Conservation (phyloP, 2,888 invertebrate species). For the Hedychridium roseum region DNA sequence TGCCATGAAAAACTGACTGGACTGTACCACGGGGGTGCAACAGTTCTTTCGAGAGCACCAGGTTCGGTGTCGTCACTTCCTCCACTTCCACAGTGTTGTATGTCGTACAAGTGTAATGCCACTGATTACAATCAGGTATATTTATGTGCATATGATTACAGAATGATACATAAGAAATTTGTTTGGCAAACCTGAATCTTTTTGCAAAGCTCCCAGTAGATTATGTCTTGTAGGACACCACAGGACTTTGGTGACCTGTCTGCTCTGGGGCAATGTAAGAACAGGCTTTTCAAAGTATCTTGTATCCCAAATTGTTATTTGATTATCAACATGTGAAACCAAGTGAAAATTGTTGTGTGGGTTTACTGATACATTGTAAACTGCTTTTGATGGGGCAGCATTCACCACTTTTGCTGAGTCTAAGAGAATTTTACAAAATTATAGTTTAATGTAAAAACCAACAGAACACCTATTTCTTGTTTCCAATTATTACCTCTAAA, state of each 20-base stretch:
- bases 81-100: constrained; percentile 72
- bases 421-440: constrained; percentile 50
- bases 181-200: constrained; percentile 67
- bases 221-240: constrained; percentile 93
- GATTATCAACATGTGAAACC: constrained; percentile 84
- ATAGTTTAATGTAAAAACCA: constrained; percentile 20
- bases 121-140: constrained; percentile 28
- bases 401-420: constrained; percentile 77
- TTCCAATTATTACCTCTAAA: constrained; percentile 84
- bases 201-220: constrained; percentile 81
- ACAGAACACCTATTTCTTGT: constrained; percentile 5
- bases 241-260: constrained; percentile 76
- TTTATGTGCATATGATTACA: constrained; percentile 1
- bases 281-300: constrained; percentile 86
- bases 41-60: constrained; percentile 76
- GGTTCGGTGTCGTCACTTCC: constrained; percentile 81
- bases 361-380: constrained; percentile 83
- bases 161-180: background rate
- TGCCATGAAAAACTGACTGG: constrained; percentile 87
- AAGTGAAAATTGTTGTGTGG: constrained; percentile 80
- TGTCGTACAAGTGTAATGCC: constrained; percentile 83
- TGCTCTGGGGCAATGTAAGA: constrained; percentile 74
- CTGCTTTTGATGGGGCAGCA: constrained; percentile 79
- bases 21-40: constrained; percentile 62
- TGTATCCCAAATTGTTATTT: constrained; percentile 88